phyloP scores from a whole-genome alignment of 2,113 vertebrate species.

The Lanius collurio region DNA sequence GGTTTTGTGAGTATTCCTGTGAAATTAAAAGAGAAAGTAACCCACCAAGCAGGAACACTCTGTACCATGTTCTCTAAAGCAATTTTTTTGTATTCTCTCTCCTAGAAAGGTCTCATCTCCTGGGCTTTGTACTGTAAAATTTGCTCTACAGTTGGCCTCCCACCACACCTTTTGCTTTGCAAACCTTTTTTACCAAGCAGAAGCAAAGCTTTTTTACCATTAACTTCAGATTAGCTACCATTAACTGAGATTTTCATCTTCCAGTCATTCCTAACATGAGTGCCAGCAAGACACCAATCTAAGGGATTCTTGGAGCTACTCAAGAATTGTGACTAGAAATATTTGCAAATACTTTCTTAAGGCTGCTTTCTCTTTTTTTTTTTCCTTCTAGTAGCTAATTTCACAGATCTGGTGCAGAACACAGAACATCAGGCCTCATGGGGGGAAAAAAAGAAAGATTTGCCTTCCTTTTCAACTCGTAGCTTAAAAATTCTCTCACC shows the following conservation, averaged over 20 bases:
- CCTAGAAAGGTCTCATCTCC: neutral
- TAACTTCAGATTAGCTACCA: neutral
- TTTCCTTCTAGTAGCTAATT: neutral
- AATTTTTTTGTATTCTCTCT: neutral
- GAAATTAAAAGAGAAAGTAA: neutral
- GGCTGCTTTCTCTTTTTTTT: neutral
- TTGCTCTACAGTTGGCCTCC: neutral
- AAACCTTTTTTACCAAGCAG: neutral
- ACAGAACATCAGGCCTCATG: neutral
- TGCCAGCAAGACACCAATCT: neutral
- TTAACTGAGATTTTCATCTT: neutral
- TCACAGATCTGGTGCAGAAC: neutral
- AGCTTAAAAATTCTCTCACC: slow-evolving; percentile 66
- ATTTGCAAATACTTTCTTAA: neutral
- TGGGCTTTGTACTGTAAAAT: neutral
- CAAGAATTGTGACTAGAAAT: neutral
- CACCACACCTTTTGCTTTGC: neutral
- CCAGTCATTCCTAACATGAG: neutral
- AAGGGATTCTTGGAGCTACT: neutral
- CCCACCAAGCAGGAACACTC: accelerated
- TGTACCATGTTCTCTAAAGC: neutral
- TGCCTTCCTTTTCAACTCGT: neutral
- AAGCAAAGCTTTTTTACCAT: neutral
- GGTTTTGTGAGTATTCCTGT: slow-evolving; percentile 91
- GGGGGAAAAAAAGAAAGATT: neutral